phyloP scores from a whole-genome alignment of 2,888 invertebrate species.

The Achlya flavicornis region DNA sequence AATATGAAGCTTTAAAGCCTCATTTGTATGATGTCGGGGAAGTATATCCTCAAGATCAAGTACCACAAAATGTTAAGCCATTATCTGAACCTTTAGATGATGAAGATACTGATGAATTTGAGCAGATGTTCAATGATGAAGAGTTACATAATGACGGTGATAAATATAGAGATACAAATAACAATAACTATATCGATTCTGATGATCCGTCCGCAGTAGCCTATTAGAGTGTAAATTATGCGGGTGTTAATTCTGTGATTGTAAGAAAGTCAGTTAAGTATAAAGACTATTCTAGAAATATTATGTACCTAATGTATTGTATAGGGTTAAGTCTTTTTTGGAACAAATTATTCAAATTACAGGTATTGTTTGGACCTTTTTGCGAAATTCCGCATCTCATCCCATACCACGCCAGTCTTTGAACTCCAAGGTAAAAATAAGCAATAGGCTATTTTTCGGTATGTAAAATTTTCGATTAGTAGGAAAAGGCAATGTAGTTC shows the following conservation, averaged over 20 bases:
- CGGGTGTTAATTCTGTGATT: background rate
- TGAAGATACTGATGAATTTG: slow-evolving; percentile 45
- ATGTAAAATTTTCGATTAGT: too few relatives aligned
- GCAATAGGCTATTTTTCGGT: too few relatives aligned
- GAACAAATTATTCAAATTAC: too few relatives aligned
- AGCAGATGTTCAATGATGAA: slow-evolving; percentile 55
- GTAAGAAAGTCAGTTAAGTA: background rate
- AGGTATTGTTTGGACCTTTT: too few relatives aligned
- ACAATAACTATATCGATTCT: slow-evolving; percentile 52
- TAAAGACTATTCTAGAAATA: too few relatives aligned
- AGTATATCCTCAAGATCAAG: slow-evolving; percentile 50
- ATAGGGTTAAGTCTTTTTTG: background rate
- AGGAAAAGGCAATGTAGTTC: too few relatives aligned
- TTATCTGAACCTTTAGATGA: slow-evolving; percentile 40
- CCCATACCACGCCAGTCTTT: too few relatives aligned
- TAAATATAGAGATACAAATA: slow-evolving; percentile 58
- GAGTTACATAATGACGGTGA: slow-evolving; percentile 43
- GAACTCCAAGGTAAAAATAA: too few relatives aligned
- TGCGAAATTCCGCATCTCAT: too few relatives aligned
- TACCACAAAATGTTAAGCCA: slow-evolving; percentile 33
- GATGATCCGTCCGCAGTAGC: slow-evolving; percentile 62
- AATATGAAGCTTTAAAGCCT: slow-evolving; percentile 50
- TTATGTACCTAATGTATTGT: background rate
- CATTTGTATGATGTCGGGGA: slow-evolving; percentile 49
- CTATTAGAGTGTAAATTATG: slow-evolving; percentile 38